phyloP scores from a whole-genome alignment of 37 sponge, comb jelly and placozoan species.

The Chondrosia reniformis region DNA sequence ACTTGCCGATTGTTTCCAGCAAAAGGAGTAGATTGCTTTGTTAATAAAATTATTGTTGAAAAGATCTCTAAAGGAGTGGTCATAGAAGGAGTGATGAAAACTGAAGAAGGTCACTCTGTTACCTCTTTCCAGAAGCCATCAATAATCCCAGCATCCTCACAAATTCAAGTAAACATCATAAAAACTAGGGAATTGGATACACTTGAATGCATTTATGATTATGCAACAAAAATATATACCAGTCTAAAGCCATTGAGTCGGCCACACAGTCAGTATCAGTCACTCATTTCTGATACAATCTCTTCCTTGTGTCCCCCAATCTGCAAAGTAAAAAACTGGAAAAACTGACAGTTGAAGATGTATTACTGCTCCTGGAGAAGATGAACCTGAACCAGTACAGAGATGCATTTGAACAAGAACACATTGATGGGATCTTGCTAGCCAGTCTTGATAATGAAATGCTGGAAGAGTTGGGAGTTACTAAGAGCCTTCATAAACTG shows the following conservation, averaged over 20 bases:
- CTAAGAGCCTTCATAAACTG: neutral
- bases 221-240: neutral
- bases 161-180: neutral
- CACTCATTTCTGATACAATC: too few relatives aligned
- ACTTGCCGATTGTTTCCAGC: neutral
- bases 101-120: neutral
- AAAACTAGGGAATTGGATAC: neutral
- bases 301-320: too few relatives aligned
- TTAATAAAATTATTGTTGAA: neutral
- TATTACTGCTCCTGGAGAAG: neutral
- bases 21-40: neutral
- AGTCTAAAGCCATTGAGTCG: neutral
- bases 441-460: neutral
- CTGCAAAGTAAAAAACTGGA: too few relatives aligned
- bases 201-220: neutral
- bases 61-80: neutral
- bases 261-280: too few relatives aligned
- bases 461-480: constrained; percentile 1
- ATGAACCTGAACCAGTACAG: neutral
- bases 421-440: constrained; percentile 4
- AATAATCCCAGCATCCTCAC: neutral
- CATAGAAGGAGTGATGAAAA: constrained; percentile 5
- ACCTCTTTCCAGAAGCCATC: neutral
- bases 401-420: neutral
- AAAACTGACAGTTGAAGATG: too few relatives aligned